A percentile compares a stretch with the other conserved stretches of the same genome.
Conservation (phyloP, 2,113 vertebrate species). For the Sus scrofa region DNA sequence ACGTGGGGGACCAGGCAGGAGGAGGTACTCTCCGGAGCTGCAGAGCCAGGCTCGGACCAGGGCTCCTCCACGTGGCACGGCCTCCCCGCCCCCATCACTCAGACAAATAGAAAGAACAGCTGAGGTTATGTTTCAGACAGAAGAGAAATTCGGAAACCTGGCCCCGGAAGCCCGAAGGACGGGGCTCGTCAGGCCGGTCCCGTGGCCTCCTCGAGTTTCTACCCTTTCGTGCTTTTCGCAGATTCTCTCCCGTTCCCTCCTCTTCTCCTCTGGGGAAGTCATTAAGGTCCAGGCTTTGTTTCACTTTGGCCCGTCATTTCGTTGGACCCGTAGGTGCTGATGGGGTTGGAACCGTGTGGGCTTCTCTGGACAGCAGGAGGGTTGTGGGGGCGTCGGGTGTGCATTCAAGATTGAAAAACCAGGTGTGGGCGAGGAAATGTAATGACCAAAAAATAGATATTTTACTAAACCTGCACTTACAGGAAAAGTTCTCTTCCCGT, state of each 20-base stretch:
- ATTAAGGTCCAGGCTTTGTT: neutral
- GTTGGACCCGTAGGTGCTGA: neutral
- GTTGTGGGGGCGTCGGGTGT: neutral
- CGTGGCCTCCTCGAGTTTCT: conserved; percentile 66
- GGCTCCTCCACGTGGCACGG: neutral
- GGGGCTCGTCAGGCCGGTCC: conserved; percentile 41
- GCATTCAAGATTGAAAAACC: neutral
- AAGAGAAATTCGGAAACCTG: conserved; percentile 64
- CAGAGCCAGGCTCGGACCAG: neutral
- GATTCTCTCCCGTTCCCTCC: conserved; percentile 41
- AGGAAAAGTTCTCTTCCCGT: neutral
- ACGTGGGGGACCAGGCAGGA: neutral
- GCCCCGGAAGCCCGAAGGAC: conserved; percentile 77
- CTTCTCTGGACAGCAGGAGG: neutral
- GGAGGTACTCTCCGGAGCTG: neutral
- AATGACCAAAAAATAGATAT: neutral
- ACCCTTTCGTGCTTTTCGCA: neutral
- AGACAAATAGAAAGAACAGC: conserved; percentile 76
- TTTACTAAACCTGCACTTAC: neutral
- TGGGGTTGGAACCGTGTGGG: neutral
- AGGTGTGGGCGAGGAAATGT: neutral
- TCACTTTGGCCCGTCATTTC: neutral
- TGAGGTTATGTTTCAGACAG: conserved; percentile 68
- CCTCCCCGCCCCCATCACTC: neutral
- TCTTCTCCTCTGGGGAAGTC: conserved; percentile 61